These are phyloP conservation scores for Gavialis gangeticus DNA, from an alignment of 2,113 vertebrate species.

Conservation along the genomic window DNA sequence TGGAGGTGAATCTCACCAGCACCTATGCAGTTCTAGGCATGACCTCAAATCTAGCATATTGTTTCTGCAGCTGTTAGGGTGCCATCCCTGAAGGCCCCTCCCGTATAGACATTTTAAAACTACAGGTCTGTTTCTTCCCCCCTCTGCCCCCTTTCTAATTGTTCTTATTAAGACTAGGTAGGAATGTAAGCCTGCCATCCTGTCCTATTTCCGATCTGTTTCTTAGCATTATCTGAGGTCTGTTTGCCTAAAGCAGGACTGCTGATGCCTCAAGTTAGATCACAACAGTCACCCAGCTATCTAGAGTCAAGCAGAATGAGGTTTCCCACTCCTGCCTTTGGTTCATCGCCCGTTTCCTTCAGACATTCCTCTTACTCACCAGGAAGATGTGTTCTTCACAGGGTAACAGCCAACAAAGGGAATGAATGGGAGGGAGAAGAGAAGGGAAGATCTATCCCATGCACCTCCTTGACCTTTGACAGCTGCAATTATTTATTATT, in stretches of 20 bases:
- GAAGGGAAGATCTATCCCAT: neutral
- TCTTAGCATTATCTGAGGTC: neutral
- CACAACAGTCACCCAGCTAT: accelerated
- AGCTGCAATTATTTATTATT: neutral
- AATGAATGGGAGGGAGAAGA: neutral
- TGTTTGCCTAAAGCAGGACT: too few species aligned
- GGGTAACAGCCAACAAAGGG: neutral
- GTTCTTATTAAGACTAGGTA: too few species aligned
- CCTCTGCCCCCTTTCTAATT: too few species aligned
- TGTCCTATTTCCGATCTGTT: neutral
- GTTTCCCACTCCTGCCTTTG: neutral
- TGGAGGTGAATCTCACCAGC: neutral
- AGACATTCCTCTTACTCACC: neutral
- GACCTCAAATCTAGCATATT: neutral
- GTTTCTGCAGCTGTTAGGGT: neutral
- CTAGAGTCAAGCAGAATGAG: neutral
- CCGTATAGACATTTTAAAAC: neutral
- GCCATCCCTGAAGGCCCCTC: neutral
- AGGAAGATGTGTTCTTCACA: neutral
- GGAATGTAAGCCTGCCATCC: neutral
- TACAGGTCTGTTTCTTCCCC: neutral
- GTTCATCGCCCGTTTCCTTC: neutral
- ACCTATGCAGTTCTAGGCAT: neutral
- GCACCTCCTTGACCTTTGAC: neutral
- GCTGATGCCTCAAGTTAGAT: neutral